A percentile compares a stretch with the other conserved stretches of the same genome.
phyloP scores from a whole-genome alignment of 2,113 vertebrate species.

The Pangasianodon hypophthalmus region DNA sequence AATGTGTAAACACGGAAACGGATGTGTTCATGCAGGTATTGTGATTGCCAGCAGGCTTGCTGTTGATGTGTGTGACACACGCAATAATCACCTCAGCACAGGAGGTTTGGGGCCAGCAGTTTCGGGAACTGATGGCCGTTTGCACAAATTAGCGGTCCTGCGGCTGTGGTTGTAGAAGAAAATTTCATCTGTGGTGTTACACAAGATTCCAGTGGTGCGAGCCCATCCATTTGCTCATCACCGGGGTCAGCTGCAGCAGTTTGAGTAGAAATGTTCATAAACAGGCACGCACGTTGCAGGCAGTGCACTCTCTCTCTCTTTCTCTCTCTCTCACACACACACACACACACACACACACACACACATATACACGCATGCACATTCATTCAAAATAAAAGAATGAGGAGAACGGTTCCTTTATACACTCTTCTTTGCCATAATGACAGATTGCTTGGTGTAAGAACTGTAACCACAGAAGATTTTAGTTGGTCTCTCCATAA shows the following conservation, averaged over 20 bases:
- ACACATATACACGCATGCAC: constrained; percentile 25
- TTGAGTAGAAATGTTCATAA: background rate
- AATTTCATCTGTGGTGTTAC: constrained; percentile 38
- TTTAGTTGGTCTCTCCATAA: constrained; percentile 8
- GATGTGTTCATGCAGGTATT: constrained; percentile 18
- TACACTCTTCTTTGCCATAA: constrained; percentile 31
- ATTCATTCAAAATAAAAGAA: background rate
- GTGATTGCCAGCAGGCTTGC: constrained; percentile 6
- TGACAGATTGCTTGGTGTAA: constrained; percentile 52
- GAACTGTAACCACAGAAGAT: constrained; percentile 25
- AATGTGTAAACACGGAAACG: constrained; percentile 29
- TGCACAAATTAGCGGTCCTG: constrained; percentile 34
- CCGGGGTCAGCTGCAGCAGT: constrained; percentile 30
- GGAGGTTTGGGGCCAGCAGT: constrained; percentile 53
- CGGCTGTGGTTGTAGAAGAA: constrained; percentile 58
- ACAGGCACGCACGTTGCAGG: constrained; percentile 38
- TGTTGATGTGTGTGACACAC: constrained; percentile 17
- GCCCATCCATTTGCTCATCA: constrained; percentile 52
- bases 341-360: constrained; percentile 19
- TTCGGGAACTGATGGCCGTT: constrained; percentile 30
- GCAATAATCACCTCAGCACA: constrained; percentile 26
- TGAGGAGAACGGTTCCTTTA: background rate
- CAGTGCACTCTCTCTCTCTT: background rate
- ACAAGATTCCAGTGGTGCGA: constrained; percentile 65
- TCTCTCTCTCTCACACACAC: constrained; percentile 32